Base-by-base conservation (phyloP, 2,888 invertebrate species). In the Microplitis manilae region DNA sequence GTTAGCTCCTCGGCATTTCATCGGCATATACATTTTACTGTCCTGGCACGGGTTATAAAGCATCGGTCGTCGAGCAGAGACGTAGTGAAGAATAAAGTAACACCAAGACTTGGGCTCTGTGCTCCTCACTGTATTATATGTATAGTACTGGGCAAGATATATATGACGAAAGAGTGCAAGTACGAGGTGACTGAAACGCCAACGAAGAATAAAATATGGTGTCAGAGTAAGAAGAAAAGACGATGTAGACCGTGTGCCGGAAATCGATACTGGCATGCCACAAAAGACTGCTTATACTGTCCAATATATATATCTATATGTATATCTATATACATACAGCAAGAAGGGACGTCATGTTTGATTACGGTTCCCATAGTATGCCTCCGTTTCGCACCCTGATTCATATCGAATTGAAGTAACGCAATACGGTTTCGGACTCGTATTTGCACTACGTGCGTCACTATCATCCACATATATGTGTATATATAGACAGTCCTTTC, bases 391-490 rank as follows among this genome's bases (percentile, higher is more conserved):
- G 79, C 80, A 83, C 84, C 83, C 82, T 79, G 83, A 85, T 84
- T 86, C 83, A 83, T 83, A 84, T 81, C 64, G 77, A 71, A 77
- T 76, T 20, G 74, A 73, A 70, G 82, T 81, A 84, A 84, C 81
- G 82, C 81, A 83, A 84, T 85, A 85, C 82, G 75, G 9, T 71
- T 67, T 75, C 75, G n/a, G 71, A 67, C 60, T 68, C 40, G 70
- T 84, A 83, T 87, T 87, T 87, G 84, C 83, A 78, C 82, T 84
- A 77, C 84, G 85, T 84, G 86, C 85, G 68, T 75, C 74, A 59
- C 67, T 59, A 68, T 50, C 8, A n/a, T 39, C 61, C 13, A 70
- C 59, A 30, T 60, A 60, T 20, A 13, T 40, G 50, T 40, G 50
- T 68, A 39, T 15, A 39, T 20, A 67, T n/a, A 2, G 30, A 62